These are phyloP conservation scores for Neosilurus mollespiculum DNA, from an alignment of 2,797 vertebrate genomes.

Conservation along the genomic window DNA sequence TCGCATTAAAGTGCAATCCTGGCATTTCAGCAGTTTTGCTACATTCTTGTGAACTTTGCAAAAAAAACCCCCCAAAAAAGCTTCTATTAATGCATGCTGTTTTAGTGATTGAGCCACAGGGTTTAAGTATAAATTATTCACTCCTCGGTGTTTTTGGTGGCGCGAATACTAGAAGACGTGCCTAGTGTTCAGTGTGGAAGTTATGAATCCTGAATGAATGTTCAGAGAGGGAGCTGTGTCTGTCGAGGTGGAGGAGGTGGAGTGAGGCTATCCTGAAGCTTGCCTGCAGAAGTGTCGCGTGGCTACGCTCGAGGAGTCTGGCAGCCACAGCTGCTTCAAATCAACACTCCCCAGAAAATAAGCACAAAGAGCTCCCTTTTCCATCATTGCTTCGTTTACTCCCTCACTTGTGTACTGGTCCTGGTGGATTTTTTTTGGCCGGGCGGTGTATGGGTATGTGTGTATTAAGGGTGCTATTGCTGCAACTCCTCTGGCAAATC, in stretches of 20 bases:
- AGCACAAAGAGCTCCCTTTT: conserved; percentile 62
- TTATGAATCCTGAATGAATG: conserved; percentile 4
- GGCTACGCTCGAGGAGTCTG: conserved; percentile 55
- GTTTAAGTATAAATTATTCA: conserved; percentile 14
- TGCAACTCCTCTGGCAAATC: conserved; percentile 20
- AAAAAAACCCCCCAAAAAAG: conserved; percentile 1
- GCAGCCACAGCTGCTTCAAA: conserved; percentile 70
- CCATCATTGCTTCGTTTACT: conserved; percentile 35
- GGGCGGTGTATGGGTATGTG: too few relatives aligned
- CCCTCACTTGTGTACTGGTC: conserved; percentile 26
- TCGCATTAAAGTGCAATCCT: conserved; percentile 26
- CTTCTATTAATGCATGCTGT: conserved; percentile 16
- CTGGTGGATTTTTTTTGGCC: background rate
- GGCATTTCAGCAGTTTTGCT: conserved; percentile 19
- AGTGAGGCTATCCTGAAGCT: conserved; percentile 48
- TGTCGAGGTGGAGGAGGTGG: conserved; percentile 7
- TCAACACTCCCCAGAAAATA: conserved; percentile 63
- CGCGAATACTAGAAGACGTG: background rate
- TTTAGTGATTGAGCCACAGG: conserved; percentile 22
- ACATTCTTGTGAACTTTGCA: conserved; percentile 10
- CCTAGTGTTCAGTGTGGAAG: background rate
- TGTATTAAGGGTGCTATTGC: conserved; percentile 23
- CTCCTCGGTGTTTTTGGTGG: conserved; percentile 6
- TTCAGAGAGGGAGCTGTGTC: background rate
- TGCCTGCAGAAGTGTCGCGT: conserved; percentile 60